Evolutionary conservation across 30 jellyfish, hydroid and myxozoan genomes (phyloP).

Genomic region (Pseudorhiza aurosa): DNA sequence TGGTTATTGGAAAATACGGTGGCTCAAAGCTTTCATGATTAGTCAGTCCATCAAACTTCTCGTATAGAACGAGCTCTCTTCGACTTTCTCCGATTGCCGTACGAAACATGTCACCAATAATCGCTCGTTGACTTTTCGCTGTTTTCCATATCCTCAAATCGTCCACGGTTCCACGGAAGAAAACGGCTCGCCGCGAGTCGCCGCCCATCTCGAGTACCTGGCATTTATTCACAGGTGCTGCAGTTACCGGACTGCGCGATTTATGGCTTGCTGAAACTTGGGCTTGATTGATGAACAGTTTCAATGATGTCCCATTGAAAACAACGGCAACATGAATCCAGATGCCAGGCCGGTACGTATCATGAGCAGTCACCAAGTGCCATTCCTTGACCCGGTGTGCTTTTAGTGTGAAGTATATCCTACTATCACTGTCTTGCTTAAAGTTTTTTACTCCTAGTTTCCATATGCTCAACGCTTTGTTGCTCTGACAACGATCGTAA

Average conservation of each 20-base stretch:
- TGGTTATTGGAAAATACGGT: constrained; percentile 49
- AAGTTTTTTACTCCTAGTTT: constrained; percentile 54
- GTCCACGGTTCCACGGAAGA: constrained; percentile 83
- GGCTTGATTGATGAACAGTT: constrained; percentile 76
- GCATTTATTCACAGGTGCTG: constrained; percentile 46
- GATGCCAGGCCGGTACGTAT: constrained; percentile 18
- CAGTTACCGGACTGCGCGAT: constrained; percentile 62
- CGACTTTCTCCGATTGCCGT: background rate
- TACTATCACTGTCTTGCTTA: constrained; percentile 26
- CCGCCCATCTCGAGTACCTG: constrained; percentile 85
- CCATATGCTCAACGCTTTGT: constrained; percentile 25
- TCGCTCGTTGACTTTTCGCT: constrained; percentile 75
- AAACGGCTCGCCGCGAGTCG: constrained; percentile 46
- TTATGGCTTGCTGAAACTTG: constrained; percentile 77
- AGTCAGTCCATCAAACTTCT: constrained; percentile 43
- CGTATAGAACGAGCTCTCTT: constrained; percentile 41
- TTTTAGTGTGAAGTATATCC: constrained; percentile 64
- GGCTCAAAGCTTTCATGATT: constrained; percentile 18
- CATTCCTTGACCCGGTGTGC: constrained; percentile 35
- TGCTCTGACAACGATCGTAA: constrained; percentile 57
- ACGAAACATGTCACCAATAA: constrained; percentile 18
- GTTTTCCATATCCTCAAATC: constrained; percentile 68
- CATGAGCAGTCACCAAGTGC: constrained; percentile 35
- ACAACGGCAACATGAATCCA: constrained; percentile 92
- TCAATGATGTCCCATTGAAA: constrained; percentile 73